These are phyloP conservation scores for Lethenteron reissneri DNA, from an alignment of 2,113 vertebrate species.

Conservation along the genomic window DNA sequence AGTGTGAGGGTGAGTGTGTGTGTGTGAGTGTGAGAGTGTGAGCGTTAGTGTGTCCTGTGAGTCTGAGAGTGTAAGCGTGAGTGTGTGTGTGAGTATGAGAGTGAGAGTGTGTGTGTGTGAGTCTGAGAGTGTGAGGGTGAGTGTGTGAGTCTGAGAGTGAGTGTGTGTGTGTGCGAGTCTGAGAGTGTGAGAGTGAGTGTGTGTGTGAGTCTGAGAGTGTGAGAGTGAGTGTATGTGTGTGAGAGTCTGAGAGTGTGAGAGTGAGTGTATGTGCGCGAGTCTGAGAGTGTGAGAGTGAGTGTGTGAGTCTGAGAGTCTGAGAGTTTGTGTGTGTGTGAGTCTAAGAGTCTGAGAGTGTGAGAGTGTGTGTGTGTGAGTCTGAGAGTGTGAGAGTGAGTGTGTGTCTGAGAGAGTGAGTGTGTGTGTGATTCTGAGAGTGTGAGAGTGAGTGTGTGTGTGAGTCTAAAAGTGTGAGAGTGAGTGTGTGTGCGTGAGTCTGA, in stretches of 20 bases:
- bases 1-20: slow-evolving; percentile 6
- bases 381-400: too few species aligned
- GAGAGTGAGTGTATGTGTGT: neutral
- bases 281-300: neutral
- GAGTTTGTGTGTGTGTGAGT: neutral
- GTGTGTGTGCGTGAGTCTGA: neutral
- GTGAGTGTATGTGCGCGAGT: neutral
- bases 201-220: neutral
- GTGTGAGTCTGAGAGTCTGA: neutral
- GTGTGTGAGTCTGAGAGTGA: neutral
- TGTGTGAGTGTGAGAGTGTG: neutral
- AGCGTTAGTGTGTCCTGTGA: neutral
- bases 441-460: neutral
- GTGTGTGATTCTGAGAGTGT: too few species aligned
- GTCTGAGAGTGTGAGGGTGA: neutral
- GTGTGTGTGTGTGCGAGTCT: neutral
- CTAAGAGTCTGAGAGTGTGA: too few species aligned
- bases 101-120: neutral
- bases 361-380: too few species aligned
- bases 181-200: neutral
- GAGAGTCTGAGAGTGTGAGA: neutral
- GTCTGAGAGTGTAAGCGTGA: neutral
- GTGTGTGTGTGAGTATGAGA: neutral
- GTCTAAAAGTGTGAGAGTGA: neutral
- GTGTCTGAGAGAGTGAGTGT: too few species aligned